Conservation (phyloP, 2,113 vertebrate species). For the Excalfactoria chinensis region DNA sequence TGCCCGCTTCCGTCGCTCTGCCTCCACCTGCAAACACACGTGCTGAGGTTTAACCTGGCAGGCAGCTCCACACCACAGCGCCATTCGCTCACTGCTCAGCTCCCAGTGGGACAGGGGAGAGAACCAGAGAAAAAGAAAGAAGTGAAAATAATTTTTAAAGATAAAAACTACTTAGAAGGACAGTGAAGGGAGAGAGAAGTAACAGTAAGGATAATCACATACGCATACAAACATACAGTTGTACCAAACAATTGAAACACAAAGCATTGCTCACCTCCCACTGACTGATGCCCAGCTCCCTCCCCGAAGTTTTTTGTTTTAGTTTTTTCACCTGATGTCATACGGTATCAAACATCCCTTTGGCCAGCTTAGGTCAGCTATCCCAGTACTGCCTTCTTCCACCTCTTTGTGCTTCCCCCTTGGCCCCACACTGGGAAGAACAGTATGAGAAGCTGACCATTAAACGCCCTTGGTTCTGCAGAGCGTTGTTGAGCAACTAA, state of each 20-base stretch:
- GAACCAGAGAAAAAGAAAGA: not conserved
- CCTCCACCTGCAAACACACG: constrained; percentile 86
- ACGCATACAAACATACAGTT: not conserved
- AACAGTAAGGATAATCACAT: not conserved
- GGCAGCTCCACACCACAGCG: not conserved
- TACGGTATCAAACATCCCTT: not conserved
- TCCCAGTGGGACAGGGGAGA: not conserved
- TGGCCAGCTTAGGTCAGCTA: not conserved
- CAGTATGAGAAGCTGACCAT: not conserved
- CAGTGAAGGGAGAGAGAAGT: not conserved
- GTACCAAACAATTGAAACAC: not conserved
- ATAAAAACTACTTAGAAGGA: not conserved
- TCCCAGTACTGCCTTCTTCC: not conserved
- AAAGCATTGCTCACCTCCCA: not conserved
- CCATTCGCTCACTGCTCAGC: not conserved
- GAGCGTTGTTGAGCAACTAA: not conserved
- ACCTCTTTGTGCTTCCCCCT: not conserved
- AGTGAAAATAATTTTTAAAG: not conserved
- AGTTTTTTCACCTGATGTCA: not conserved
- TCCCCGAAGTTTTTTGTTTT: no score
- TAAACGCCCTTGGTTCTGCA: not conserved
- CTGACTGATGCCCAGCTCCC: not conserved
- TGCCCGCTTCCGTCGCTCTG: constrained; percentile 91
- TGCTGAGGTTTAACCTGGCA: not conserved
- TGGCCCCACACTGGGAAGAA: not conserved